phyloP scores from a whole-genome alignment of 2,888 invertebrate genomes.

The Drosophila demipolita region DNA sequence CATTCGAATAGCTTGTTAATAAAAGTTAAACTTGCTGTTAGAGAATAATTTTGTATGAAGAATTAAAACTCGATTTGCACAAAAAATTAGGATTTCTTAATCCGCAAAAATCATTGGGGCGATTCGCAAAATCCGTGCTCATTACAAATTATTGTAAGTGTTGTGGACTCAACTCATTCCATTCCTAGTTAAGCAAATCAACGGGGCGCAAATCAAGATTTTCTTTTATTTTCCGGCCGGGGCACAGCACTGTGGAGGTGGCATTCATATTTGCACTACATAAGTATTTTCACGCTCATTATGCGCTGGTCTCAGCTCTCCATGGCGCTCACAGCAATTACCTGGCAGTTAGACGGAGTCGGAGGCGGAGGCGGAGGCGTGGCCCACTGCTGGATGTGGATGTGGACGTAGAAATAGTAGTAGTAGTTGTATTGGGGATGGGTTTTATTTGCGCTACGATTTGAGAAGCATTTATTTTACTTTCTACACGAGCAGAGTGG shows the following conservation, averaged over 20 bases:
- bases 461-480: slow-evolving; percentile 68
- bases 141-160: slow-evolving; percentile 22
- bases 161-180: slow-evolving; percentile 12
- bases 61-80: not conserved
- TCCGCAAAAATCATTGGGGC: not conserved
- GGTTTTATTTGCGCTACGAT: slow-evolving; percentile 53
- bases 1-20: not conserved
- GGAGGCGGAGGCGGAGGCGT: slow-evolving; percentile 14
- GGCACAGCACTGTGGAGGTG: slow-evolving; percentile 27
- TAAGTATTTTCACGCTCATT: slow-evolving; percentile 76
- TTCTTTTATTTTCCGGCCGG: slow-evolving; percentile 31
- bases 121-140: slow-evolving; percentile 1
- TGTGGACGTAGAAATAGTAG: no score
- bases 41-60: not conserved
- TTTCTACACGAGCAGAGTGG: not conserved
- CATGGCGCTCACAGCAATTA: slow-evolving; percentile 73
- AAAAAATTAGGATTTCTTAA: not conserved
- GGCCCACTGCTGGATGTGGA: not conserved
- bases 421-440: slow-evolving; percentile 10
- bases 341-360: slow-evolving; percentile 51
- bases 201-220: slow-evolving; percentile 50
- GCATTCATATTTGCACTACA: slow-evolving; percentile 69
- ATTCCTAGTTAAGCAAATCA: slow-evolving; percentile 30
- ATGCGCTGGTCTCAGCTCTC: slow-evolving; percentile 64
- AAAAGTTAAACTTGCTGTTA: not conserved